Evolutionary conservation across 1,140 invertebrate species (phyloP).

Genomic region (Aphelenchoides fujianensis): DNA sequence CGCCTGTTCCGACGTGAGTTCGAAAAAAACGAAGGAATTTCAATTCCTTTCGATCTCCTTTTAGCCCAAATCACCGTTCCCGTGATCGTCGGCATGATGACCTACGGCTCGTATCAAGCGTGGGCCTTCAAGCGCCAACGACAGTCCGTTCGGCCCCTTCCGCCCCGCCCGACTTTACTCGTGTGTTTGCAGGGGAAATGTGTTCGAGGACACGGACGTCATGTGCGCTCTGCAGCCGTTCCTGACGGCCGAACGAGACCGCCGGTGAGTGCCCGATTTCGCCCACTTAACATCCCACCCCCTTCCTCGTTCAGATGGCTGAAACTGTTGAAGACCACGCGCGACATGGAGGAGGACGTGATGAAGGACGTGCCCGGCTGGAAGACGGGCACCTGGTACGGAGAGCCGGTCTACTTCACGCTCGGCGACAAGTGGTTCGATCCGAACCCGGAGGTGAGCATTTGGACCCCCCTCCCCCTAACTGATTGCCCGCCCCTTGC

Average conservation of each 20-base stretch:
- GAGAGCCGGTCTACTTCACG: constrained; percentile 65
- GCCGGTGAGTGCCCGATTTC: constrained; percentile 62
- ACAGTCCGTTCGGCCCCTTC: constrained; percentile 28
- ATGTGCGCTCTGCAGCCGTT: constrained; percentile 64
- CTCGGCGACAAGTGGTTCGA: constrained; percentile 62
- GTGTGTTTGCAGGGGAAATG: constrained; percentile 55
- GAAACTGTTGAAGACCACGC: constrained; percentile 62
- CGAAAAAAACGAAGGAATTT: neutral
- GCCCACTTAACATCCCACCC: neutral
- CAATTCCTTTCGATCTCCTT: constrained; percentile 23
- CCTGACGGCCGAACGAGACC: constrained; percentile 63
- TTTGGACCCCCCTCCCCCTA: too few relatives aligned
- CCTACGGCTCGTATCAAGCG: constrained; percentile 48
- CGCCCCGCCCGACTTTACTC: constrained; percentile 23
- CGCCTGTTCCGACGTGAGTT: constrained; percentile 56
- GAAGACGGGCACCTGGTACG: constrained; percentile 65
- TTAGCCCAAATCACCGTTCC: constrained; percentile 52
- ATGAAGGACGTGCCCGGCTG: constrained; percentile 66
- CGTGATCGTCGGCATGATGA: constrained; percentile 47
- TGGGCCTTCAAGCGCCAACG: constrained; percentile 39
- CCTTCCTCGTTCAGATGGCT: constrained; percentile 58
- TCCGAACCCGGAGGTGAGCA: constrained; percentile 39
- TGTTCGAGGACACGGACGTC: constrained; percentile 63
- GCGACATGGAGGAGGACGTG: constrained; percentile 65
- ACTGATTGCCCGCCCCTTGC: too few relatives aligned